These are phyloP conservation scores for Sycophaga agraensis DNA, from an alignment of 1,140 invertebrate species.

Conservation along the genomic window DNA sequence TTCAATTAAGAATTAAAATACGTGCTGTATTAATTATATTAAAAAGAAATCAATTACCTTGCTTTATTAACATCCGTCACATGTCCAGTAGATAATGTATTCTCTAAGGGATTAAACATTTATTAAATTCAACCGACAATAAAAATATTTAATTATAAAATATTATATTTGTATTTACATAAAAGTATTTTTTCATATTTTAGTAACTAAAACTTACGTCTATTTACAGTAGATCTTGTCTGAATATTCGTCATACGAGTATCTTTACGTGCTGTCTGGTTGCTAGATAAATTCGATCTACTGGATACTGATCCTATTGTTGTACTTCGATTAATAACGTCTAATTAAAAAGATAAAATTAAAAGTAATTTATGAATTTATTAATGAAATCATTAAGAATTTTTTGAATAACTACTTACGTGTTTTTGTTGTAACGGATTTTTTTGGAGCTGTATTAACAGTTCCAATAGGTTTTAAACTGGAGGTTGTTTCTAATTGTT, in stretches of 20 bases:
- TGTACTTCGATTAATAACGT: background rate
- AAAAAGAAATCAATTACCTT: constrained; percentile 38
- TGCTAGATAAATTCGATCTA: background rate
- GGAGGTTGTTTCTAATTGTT: constrained; percentile 39
- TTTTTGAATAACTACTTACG: background rate
- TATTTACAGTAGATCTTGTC: constrained; percentile 28
- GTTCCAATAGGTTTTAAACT: constrained; percentile 29
- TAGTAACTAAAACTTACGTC: constrained; percentile 32
- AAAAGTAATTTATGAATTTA: no score
- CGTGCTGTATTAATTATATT: no score
- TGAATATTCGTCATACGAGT: no score
- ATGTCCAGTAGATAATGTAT: constrained; percentile 28
- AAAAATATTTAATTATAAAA: background rate
- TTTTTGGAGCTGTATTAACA: constrained; percentile 32
- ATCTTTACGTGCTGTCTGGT: no score
- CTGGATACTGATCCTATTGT: background rate
- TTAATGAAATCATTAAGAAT: background rate
- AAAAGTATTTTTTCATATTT: no score
- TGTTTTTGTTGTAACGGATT: constrained; percentile 14
- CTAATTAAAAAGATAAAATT: no score
- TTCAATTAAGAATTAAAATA: no score
- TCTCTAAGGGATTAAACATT: constrained; percentile 36
- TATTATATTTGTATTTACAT: no score
- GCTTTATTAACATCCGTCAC: constrained; percentile 38
- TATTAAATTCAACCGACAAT: background rate